Conservation (phyloP, 2,113 vertebrate genomes). For the Melanerpes formicivorus region DNA sequence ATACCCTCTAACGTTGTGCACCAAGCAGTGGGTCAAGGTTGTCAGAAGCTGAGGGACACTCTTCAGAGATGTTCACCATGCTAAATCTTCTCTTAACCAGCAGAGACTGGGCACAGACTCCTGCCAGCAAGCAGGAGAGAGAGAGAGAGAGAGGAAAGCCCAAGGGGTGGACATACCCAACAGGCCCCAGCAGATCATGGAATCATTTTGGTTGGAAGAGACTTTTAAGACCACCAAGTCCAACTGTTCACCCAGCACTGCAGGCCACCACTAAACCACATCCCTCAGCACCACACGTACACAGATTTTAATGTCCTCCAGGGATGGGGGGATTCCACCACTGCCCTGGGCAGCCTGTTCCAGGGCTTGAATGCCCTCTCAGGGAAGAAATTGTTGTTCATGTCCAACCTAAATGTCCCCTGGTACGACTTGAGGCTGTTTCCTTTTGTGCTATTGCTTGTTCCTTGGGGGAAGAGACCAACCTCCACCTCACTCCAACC, state of each 20-base stretch:
- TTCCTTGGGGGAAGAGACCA: too few species aligned
- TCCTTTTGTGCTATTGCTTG: too few species aligned
- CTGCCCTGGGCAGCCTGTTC: too few species aligned
- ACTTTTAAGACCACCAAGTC: neutral
- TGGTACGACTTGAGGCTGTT: too few species aligned
- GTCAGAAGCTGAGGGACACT: neutral
- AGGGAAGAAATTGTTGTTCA: too few species aligned
- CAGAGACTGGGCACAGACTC: rapidly evolving
- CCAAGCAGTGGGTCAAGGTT: rapidly evolving
- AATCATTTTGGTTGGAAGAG: neutral
- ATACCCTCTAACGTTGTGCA: neutral
- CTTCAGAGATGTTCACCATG: rapidly evolving
- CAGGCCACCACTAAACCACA: neutral
- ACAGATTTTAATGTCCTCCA: neutral
- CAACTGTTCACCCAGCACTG: neutral
- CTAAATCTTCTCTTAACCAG: neutral
- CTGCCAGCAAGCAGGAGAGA: neutral
- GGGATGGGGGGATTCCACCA: neutral
- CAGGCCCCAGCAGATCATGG: neutral
- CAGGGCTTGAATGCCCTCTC: too few species aligned
- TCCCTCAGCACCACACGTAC: neutral
- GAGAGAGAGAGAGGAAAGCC: neutral
- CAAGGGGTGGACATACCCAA: neutral
- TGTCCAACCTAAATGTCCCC: too few species aligned
- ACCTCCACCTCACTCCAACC: too few species aligned